Evolutionary conservation across 2,113 vertebrate genomes (phyloP).

Genomic region (Chaetura pelagica): DNA sequence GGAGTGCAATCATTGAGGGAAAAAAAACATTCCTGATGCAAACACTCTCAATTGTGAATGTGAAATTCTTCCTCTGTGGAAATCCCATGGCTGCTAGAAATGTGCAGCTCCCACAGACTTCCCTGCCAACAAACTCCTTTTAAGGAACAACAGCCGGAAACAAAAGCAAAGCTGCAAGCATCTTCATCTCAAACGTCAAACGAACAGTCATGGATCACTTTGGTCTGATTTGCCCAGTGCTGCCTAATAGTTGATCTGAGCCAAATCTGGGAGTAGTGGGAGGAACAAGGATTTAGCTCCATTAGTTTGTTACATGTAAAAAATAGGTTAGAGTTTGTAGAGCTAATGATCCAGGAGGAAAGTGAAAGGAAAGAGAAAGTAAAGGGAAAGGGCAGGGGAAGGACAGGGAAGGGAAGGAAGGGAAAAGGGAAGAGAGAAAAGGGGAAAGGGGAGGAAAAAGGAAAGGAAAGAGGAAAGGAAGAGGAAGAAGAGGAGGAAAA

Average conservation of each 20-base stretch:
- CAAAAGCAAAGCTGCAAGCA: neutral
- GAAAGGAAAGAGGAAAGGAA: no score
- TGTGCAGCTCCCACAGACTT: slow-evolving; percentile 37
- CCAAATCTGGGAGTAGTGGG: neutral
- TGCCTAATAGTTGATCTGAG: neutral
- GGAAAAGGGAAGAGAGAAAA: no score
- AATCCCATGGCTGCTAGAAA: slow-evolving; percentile 57
- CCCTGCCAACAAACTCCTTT: slow-evolving; percentile 9
- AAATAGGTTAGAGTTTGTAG: neutral
- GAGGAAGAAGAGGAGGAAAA: no score
- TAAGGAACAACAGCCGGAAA: neutral
- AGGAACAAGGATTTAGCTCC: neutral
- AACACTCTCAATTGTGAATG: neutral
- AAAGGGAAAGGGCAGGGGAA: no score
- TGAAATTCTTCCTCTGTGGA: neutral
- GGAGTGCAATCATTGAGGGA: neutral
- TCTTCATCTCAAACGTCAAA: neutral
- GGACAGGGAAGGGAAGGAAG: no score
- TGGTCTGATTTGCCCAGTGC: neutral
- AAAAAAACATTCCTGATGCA: slow-evolving; percentile 12
- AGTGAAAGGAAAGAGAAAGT: neutral
- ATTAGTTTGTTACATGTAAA: neutral
- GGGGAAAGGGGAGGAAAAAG: neutral
- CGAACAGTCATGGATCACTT: neutral
- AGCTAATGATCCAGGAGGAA: fast-evolving